These are phyloP conservation scores for Hypotaenidia okinawae DNA, from an alignment of 2,797 vertebrate species.

Conservation along the genomic window DNA sequence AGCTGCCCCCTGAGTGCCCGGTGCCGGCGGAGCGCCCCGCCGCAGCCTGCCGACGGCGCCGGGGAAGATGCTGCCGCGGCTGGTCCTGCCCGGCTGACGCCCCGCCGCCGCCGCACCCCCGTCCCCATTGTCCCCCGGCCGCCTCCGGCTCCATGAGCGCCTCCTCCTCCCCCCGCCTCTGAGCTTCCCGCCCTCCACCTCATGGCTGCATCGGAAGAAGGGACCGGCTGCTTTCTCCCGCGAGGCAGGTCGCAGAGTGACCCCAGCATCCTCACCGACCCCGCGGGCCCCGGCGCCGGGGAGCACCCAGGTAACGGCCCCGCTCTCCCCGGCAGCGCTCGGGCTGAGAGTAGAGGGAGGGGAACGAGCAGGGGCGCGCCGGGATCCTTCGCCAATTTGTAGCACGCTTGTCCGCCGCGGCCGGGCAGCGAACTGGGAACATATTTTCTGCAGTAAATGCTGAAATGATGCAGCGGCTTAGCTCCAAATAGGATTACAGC, in stretches of 20 bases:
- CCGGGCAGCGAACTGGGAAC: neutral
- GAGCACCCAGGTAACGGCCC: slow-evolving; percentile 84
- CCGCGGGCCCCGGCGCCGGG: slow-evolving; percentile 78
- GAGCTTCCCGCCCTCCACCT: slow-evolving; percentile 65
- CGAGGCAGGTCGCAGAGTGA: slow-evolving; percentile 94
- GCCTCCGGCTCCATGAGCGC: slow-evolving; percentile 74
- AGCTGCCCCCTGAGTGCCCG: neutral
- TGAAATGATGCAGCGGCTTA: neutral
- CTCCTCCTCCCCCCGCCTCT: slow-evolving; percentile 46
- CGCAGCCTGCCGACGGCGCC: slow-evolving; percentile 1
- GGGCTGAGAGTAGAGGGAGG: no score
- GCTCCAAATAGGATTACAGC: neutral
- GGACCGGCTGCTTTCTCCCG: slow-evolving; percentile 85
- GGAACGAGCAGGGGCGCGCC: neutral
- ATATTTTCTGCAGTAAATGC: neutral
- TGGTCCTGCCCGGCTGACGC: slow-evolving; percentile 55
- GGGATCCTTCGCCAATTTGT: neutral
- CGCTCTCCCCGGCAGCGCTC: neutral
- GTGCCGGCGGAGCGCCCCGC: neutral
- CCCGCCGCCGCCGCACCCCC: neutral
- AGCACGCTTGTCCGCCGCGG: neutral
- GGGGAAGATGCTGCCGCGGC: slow-evolving; percentile 51
- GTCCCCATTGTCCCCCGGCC: slow-evolving; percentile 76
- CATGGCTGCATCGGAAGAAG: slow-evolving; percentile 90
- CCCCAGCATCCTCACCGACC: slow-evolving; percentile 91